Evolutionary conservation across 2,888 invertebrate genomes (phyloP).

Genomic region (Nephrotoma flavescens): DNA sequence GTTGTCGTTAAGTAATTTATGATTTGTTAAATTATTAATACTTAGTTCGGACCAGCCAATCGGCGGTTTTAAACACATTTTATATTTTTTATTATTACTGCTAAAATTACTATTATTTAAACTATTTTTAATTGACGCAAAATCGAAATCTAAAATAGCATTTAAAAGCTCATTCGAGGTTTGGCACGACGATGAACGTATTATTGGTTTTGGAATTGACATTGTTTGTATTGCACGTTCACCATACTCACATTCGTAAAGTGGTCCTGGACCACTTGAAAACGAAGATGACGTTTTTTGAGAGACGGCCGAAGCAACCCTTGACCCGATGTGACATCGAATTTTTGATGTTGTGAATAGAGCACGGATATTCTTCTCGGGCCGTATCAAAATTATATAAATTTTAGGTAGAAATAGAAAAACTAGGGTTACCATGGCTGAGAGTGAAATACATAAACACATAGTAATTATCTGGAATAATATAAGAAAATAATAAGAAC

Average conservation of each 20-base stretch:
- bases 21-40: neutral
- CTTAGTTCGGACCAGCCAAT: neutral
- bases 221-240: neutral
- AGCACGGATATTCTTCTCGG: conserved; percentile 60
- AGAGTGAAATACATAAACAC: conserved; percentile 58
- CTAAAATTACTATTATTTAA: neutral
- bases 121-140: conserved; percentile 3
- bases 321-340: conserved; percentile 50
- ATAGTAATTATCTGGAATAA: conserved; percentile 9
- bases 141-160: neutral
- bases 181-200: conserved; percentile 5
- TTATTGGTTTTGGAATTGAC: neutral
- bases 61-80: neutral
- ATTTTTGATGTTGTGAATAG: conserved; percentile 61
- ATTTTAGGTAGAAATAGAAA: conserved; percentile 63
- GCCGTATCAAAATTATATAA: conserved; percentile 57
- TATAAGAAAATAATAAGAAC: neutral
- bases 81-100: neutral
- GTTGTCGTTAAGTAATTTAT: neutral
- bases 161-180: conserved; percentile 7
- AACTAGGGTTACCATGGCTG: conserved; percentile 54
- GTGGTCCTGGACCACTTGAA: conserved; percentile 4
- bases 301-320: conserved; percentile 25
- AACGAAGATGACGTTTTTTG: conserved; percentile 24
- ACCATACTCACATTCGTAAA: neutral